These are phyloP conservation scores for Oxyteleia sp. DNA, from an alignment of 2,888 invertebrate genomes.

Conservation along the genomic window DNA sequence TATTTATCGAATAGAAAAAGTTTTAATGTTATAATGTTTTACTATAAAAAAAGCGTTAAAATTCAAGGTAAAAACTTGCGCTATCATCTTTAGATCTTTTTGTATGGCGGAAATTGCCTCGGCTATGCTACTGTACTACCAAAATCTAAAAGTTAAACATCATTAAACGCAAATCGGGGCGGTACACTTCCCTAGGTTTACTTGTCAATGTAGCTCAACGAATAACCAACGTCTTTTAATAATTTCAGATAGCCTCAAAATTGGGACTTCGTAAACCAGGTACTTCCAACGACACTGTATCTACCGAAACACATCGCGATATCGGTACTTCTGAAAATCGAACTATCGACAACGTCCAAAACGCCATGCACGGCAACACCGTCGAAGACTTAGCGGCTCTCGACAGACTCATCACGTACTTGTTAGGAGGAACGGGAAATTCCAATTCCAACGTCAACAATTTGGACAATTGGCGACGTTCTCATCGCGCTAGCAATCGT, in stretches of 20 bases:
- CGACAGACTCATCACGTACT: slow-evolving; percentile 90
- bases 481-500: slow-evolving; percentile 81
- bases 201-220: slow-evolving; percentile 19
- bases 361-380: slow-evolving; percentile 46
- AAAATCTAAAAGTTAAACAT: too few relatives aligned
- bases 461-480: slow-evolving; percentile 82
- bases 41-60: too few relatives aligned
- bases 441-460: slow-evolving; percentile 65
- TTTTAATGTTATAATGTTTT: too few relatives aligned
- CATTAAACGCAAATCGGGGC: too few relatives aligned
- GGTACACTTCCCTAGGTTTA: too few relatives aligned
- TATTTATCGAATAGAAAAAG: too few relatives aligned
- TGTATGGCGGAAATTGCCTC: too few relatives aligned
- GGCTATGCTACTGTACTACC: too few relatives aligned
- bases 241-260: slow-evolving; percentile 80
- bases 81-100: too few relatives aligned
- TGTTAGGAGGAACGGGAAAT: slow-evolving; percentile 88
- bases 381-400: slow-evolving; percentile 90
- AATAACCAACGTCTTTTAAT: slow-evolving; percentile 12
- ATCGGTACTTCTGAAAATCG: slow-evolving; percentile 36
- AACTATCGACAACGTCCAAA: slow-evolving; percentile 84
- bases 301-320: slow-evolving; percentile 41
- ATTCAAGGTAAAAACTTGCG: too few relatives aligned
- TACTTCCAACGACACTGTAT: slow-evolving; percentile 23
- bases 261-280: slow-evolving; percentile 76